phyloP scores from a whole-genome alignment of 2,797 vertebrate species.

The Spinibarbus caldwelli region DNA sequence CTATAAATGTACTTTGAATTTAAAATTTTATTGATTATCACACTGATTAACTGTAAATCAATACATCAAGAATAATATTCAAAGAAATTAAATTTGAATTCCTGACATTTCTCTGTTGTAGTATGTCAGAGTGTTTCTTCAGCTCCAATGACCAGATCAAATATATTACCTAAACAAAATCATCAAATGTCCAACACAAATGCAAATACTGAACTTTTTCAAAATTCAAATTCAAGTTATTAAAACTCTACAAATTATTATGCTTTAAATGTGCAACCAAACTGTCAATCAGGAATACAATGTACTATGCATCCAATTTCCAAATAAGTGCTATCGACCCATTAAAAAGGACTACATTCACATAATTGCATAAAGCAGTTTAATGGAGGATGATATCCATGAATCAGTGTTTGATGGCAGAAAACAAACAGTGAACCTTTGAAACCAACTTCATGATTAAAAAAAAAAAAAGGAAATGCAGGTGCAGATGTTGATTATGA shows the following conservation, averaged over 20 bases:
- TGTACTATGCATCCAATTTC: background rate
- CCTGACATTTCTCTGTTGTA: conserved; percentile 1
- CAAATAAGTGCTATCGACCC: conserved; percentile 7
- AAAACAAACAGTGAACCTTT: no score
- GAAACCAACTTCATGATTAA: background rate
- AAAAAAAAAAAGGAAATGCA: background rate
- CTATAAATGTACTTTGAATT: background rate
- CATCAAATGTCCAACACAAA: conserved; percentile 33
- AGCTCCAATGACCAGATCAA: background rate
- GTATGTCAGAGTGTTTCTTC: background rate
- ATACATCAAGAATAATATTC: background rate
- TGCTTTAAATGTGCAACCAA: background rate
- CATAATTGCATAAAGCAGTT: background rate
- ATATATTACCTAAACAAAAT: background rate
- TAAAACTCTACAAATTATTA: background rate
- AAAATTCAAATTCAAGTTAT: background rate
- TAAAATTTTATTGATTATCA: background rate
- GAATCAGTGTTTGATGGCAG: background rate
- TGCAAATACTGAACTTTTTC: background rate
- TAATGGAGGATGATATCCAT: background rate
- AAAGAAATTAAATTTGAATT: conserved; percentile 4
- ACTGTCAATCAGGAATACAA: conserved; percentile 8
- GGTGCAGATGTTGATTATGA: background rate
- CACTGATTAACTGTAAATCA: conserved; percentile 11
- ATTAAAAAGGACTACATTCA: background rate